Evolutionary conservation across 2,888 invertebrate genomes (phyloP).

Genomic region (Neocrepidodera transversa): DNA sequence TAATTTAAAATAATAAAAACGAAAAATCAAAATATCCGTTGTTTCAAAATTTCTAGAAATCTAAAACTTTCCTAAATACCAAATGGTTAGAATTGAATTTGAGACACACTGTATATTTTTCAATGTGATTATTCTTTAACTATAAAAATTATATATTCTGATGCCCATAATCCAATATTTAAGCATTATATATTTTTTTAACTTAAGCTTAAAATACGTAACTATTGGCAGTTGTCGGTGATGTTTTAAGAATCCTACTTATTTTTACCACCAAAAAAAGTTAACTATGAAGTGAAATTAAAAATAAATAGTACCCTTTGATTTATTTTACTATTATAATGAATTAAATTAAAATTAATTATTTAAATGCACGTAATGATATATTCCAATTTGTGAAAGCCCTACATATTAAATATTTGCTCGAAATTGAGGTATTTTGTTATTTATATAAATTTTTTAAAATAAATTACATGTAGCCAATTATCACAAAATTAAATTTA

Average conservation of each 20-base stretch:
- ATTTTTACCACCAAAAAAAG: background rate
- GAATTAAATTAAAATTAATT: background rate
- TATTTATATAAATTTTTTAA: background rate
- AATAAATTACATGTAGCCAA: background rate
- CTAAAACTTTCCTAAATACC: no score
- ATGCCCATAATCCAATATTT: background rate
- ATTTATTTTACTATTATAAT: background rate
- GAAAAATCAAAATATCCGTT: no score
- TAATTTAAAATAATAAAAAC: no score
- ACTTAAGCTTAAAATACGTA: background rate
- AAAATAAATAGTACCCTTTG: constrained; percentile 1
- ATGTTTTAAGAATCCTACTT: background rate
- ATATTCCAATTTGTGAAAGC: constrained; percentile 14
- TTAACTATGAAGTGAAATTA: background rate
- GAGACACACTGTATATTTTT: background rate
- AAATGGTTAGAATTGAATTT: no score
- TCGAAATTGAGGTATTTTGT: constrained; percentile 17
- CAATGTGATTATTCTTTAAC: background rate
- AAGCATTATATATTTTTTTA: constrained; percentile 1
- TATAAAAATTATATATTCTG: background rate
- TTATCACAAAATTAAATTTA: no score
- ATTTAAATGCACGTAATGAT: background rate
- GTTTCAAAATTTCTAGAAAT: no score
- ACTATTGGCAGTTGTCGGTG: constrained; percentile 12
- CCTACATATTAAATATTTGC: constrained; percentile 8